Evolutionary conservation across 1,140 invertebrate genomes (phyloP).

Genomic region (Drosophila elegans): DNA sequence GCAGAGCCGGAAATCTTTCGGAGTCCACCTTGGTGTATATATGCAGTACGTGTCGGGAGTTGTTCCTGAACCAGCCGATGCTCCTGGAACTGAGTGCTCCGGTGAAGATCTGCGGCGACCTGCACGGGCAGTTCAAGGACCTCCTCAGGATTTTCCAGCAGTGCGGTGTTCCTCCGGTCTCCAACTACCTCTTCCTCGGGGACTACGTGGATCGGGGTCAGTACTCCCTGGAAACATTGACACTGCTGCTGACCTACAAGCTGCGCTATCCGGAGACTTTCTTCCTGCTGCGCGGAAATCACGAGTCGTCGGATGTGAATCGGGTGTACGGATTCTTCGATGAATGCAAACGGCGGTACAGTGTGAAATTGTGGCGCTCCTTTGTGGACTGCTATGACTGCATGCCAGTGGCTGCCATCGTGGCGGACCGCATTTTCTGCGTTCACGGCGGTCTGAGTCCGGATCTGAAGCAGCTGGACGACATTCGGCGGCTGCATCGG

Average conservation of each 20-base stretch:
- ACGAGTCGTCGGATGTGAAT: conserved; percentile 89
- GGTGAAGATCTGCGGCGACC: conserved; percentile 46
- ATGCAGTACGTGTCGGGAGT: background rate
- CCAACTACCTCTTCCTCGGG: conserved; percentile 45
- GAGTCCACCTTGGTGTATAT: conserved; percentile 7
- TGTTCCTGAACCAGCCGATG: conserved; percentile 45
- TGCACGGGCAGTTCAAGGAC: conserved; percentile 40
- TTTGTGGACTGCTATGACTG: conserved; percentile 92
- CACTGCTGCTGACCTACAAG: conserved; percentile 36
- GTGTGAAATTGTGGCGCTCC: conserved; percentile 60
- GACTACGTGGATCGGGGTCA: conserved; percentile 46
- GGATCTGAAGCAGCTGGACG: conserved; percentile 99
- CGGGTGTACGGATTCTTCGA: conserved; percentile 42
- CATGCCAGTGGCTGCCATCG: conserved; percentile 98
- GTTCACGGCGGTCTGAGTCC: conserved; percentile 99
- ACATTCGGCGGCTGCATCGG: conserved; percentile 99
- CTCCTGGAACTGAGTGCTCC: conserved; percentile 37
- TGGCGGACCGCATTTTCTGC: conserved; percentile 99
- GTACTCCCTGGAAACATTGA: conserved; percentile 30
- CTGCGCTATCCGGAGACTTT: conserved; percentile 35
- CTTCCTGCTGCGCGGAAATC: conserved; percentile 85
- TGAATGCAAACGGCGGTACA: conserved; percentile 47
- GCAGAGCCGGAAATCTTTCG: background rate
- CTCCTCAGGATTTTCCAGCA: conserved; percentile 39
- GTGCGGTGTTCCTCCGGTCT: conserved; percentile 19